Base-by-base conservation (phyloP, 1,140 invertebrate genomes). In the honey bee (Apis mellifera) region DNA sequence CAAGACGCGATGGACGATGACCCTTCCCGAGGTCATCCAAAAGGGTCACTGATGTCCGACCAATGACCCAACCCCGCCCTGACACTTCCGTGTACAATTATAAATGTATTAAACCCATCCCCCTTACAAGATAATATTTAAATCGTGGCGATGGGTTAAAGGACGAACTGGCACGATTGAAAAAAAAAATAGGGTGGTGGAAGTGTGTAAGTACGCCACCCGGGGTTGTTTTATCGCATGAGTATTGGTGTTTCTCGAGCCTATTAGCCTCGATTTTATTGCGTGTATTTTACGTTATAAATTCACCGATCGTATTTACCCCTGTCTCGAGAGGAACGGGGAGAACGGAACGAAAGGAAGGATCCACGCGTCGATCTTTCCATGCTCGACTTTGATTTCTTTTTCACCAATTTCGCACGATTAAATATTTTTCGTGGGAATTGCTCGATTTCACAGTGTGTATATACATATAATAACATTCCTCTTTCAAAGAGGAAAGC, bases 241-340 rank as follows among this genome's bases (percentile, higher is more conserved):
- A 54, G 84, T 85, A 89, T 86, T 81, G 50, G 75, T 83, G 86
- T 79, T 78, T 65, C 65, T 62, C 50, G 54, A 17, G 66, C 71
- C 69, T 26, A 64, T 71, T 76, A 57, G 74, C 64, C 76, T 71
- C 78, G 66, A 89, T 87, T 93, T 93, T 92, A 93, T 92, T 92
- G 89, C 91, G 77, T 90, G 91, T 93, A 93, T 92, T 93, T 93
- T 92, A 89, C 85, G 89, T 92, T 92, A 92, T 93, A 93, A 93
- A 93, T 93, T 89, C 86, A 75, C 69, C 72, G 83, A 54, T 74
- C 78, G 69, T 69, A 73, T 68, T 66, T 32, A 48, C 69, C 72
- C 79, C 79, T 60, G 21, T 55, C 26, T 55, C 23, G 19, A 52
- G 9, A 26, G 52, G 7, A 55, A n/a, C 7, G 3, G 21, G 23